These are phyloP conservation scores for Augochlorella aurata DNA, from an alignment of 2,888 invertebrate genomes.

Conservation along the genomic window DNA sequence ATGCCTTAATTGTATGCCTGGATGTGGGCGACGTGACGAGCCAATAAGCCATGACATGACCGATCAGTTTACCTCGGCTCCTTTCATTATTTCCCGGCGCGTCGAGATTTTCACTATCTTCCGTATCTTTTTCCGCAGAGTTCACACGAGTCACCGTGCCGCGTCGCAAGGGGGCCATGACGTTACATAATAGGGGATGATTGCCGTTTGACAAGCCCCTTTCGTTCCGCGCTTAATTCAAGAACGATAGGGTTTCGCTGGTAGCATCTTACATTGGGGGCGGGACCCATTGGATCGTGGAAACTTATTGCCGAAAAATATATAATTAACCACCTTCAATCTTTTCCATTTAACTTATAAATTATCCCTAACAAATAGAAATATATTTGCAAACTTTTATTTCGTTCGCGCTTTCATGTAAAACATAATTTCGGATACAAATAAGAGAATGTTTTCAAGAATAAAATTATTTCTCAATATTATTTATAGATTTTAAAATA, in stretches of 20 bases:
- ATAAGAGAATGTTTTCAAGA: no score
- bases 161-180: constrained; percentile 61
- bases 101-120: constrained; percentile 66
- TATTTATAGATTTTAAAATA: no score
- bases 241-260: constrained; percentile 68
- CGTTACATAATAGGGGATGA: constrained; percentile 79
- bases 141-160: constrained; percentile 76
- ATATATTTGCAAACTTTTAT: no score
- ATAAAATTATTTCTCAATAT: no score
- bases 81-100: constrained; percentile 62
- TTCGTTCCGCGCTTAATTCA: constrained; percentile 74
- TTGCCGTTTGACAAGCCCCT: constrained; percentile 78
- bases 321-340: background rate
- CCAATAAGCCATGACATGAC: constrained; percentile 79
- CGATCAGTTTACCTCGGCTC: constrained; percentile 76
- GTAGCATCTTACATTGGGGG: constrained; percentile 14
- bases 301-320: background rate
- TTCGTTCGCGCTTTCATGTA: no score
- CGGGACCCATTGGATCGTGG: background rate
- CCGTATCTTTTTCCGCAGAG: constrained; percentile 71
- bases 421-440: no score
- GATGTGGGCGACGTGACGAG: constrained; percentile 79
- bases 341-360: no score
- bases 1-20: constrained; percentile 67
- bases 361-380: no score